Conservation (phyloP, 2,113 vertebrate genomes). For the Hypanus sabinus region DNA sequence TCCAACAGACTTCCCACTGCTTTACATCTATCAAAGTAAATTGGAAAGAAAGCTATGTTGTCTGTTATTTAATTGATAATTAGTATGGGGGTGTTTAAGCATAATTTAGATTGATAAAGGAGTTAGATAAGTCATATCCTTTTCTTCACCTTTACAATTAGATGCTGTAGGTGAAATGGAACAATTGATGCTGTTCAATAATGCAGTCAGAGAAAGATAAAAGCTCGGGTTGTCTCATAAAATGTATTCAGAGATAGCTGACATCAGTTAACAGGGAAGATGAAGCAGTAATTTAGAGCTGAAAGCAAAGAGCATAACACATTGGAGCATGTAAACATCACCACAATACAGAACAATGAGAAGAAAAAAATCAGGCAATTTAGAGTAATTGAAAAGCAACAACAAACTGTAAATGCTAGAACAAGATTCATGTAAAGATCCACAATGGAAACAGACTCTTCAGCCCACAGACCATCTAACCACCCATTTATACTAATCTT, state of each 20-base stretch:
- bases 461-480: no score
- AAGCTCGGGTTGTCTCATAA: neutral
- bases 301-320: conserved; percentile 4
- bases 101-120: conserved; percentile 20
- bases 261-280: neutral
- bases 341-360: neutral
- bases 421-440: no score
- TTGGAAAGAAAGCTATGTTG: neutral
- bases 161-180: neutral
- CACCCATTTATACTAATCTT: no score
- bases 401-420: no score
- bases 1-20: neutral
- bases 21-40: conserved; percentile 13
- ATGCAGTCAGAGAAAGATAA: neutral
- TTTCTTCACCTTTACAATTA: conserved; percentile 16
- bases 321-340: neutral
- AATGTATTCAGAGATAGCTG: neutral
- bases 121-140: neutral
- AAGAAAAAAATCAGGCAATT: neutral
- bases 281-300: neutral
- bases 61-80: conserved; percentile 24
- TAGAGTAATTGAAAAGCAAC: no score
- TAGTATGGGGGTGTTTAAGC: neutral
- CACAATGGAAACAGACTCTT: no score
- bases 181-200: neutral